These are phyloP conservation scores for Fulica atra DNA, from an alignment of 2,113 vertebrate genomes.

Conservation along the genomic window DNA sequence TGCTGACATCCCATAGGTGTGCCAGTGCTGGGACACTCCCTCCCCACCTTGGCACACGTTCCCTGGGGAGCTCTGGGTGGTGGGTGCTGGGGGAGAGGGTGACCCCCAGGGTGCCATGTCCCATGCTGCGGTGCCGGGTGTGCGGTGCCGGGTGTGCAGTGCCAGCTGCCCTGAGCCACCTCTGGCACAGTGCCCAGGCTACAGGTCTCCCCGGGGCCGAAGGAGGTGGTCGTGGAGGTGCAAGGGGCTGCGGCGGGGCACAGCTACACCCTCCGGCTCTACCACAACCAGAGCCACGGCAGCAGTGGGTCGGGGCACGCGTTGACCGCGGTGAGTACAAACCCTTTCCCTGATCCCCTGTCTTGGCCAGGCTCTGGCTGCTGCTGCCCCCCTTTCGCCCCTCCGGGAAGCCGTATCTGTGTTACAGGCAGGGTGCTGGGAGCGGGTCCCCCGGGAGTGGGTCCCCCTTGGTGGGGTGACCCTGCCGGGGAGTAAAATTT, in stretches of 20 bases:
- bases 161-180: background rate
- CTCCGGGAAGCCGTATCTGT: background rate
- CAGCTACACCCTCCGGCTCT: conserved; percentile 60
- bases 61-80: background rate
- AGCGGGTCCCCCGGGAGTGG: background rate
- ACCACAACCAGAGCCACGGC: conserved; percentile 28
- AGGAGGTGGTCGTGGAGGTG: conserved; percentile 48
- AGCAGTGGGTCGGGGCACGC: rapidly evolving
- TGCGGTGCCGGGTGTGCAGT: background rate
- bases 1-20: rapidly evolving
- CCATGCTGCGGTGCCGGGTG: background rate
- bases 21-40: background rate
- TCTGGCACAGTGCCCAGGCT: conserved; percentile 57
- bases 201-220: background rate
- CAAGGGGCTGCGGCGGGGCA: background rate
- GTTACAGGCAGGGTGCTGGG: background rate
- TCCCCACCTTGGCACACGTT: rapidly evolving
- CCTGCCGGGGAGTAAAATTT: rapidly evolving
- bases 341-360: rapidly evolving
- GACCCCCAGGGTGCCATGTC: rapidly evolving
- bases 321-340: conserved; percentile 1
- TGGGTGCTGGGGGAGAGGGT: background rate
- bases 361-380: rapidly evolving
- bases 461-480: background rate
- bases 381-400: background rate